Conservation (phyloP, 2,888 invertebrate species). For the Capitulum mitella region DNA sequence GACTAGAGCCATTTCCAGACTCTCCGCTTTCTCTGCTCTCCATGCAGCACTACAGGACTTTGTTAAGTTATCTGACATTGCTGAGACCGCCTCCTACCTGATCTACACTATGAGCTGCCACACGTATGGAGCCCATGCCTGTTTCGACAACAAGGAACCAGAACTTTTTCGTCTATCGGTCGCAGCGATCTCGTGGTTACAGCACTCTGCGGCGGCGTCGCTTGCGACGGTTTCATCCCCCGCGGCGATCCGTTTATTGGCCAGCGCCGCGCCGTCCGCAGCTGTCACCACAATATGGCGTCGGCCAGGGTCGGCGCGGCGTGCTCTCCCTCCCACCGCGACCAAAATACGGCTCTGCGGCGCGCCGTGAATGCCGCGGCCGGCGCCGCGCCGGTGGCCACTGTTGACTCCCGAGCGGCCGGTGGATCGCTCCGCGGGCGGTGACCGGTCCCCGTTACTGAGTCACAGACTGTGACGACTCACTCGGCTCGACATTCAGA, state of each 20-base stretch:
- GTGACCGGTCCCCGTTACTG: neutral
- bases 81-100: too few relatives aligned
- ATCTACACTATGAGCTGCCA: too few relatives aligned
- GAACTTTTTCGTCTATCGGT: too few relatives aligned
- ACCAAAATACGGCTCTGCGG: constrained; percentile 2
- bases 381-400: neutral
- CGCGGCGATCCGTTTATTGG: neutral
- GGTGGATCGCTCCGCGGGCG: neutral
- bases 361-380: neutral
- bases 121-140: too few relatives aligned
- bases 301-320: neutral
- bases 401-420: neutral
- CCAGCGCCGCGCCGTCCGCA: neutral
- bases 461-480: neutral
- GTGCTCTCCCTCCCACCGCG: neutral
- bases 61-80: too few relatives aligned
- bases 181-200: too few relatives aligned
- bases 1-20: too few relatives aligned
- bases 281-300: neutral
- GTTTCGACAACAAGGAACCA: too few relatives aligned
- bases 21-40: too few relatives aligned
- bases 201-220: neutral
- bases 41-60: too few relatives aligned
- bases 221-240: neutral
- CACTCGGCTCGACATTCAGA: neutral